Evolutionary conservation across 2,113 vertebrate species (phyloP), one percentile per base, ranked within the genome.

Genomic region (Asarcornis scutulata): DNA sequence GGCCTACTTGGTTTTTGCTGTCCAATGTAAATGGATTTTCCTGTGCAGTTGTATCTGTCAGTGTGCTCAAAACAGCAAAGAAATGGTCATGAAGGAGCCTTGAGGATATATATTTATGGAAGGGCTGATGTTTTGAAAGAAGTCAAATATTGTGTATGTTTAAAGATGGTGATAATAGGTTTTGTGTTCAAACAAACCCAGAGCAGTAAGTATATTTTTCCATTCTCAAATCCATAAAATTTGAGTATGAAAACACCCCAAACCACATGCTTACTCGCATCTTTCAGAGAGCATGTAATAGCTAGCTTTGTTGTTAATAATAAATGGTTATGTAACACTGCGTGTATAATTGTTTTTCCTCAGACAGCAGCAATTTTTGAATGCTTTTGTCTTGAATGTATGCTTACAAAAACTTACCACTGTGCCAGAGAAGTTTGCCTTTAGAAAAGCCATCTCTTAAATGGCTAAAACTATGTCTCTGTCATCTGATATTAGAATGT

Each of bases 211-310:
- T 84, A 12, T 89, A 62, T 93, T 91, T 95, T 95, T 93, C 86
- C 83, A 59, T 93, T 92, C 78, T 73, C 71, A 82, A 94, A 26
- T 44, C 93, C 22, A 0, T 91, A 93, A 96, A 84, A 90, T 93
- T 93, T 73, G 83, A 86, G 58, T 72, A 94, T 46, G 69, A 92
- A 92, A 91, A 92, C 66, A 76, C 42, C 91, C 53, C 66, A 94
- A 92, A 93, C 93, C 93, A 96, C 90, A 94, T 59, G 92, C 96
- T 93, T 96, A 79, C 81, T 95, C 77, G 69, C 20, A 92, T 69
- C 74, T 81, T 78, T 94, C 69, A 76, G 2, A 85, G 78, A 93
- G 67, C 79, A 40, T 91, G 86, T 95, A 96, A 96, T 92, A 82
- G 59, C 79, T 87, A 69, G 26, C 76, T 97, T 96, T 89, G 77